Conservation (phyloP, 2,113 vertebrate species). For the Furnarius figulus region DNA sequence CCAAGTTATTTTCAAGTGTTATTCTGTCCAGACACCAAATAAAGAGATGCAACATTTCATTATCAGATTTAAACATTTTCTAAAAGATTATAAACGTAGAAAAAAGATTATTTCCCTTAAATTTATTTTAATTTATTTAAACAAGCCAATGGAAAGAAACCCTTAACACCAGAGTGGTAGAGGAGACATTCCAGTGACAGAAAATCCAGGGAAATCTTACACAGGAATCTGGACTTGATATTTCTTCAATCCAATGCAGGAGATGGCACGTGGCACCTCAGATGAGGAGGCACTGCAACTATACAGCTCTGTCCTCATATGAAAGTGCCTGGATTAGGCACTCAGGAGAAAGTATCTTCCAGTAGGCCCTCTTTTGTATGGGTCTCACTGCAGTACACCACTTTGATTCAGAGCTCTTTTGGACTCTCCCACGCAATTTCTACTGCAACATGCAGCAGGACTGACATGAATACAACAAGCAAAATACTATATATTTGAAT, state of each 20-base stretch:
- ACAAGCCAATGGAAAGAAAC: background rate
- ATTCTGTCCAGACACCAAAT: background rate
- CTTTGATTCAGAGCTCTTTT: background rate
- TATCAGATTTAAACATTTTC: background rate
- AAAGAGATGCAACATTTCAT: background rate
- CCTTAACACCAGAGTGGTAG: rapidly evolving
- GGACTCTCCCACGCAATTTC: rapidly evolving
- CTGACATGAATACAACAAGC: rapidly evolving
- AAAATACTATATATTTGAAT: background rate
- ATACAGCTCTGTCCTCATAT: background rate
- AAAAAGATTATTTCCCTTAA: rapidly evolving
- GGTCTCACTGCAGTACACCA: background rate
- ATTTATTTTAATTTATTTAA: background rate
- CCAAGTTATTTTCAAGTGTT: background rate
- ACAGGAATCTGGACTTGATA: background rate
- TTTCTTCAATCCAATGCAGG: background rate
- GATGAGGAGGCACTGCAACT: background rate
- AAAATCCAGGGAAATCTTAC: background rate
- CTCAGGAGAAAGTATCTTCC: background rate
- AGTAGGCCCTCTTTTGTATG: background rate
- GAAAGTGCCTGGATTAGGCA: background rate
- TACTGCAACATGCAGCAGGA: background rate
- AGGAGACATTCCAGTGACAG: background rate
- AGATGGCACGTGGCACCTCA: background rate
- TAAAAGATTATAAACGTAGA: background rate